Percentiles rank a stretch among this genome's conserved stretches.
Conservation (phyloP, 2,113 vertebrate species). For the Semnornis frantzii region DNA sequence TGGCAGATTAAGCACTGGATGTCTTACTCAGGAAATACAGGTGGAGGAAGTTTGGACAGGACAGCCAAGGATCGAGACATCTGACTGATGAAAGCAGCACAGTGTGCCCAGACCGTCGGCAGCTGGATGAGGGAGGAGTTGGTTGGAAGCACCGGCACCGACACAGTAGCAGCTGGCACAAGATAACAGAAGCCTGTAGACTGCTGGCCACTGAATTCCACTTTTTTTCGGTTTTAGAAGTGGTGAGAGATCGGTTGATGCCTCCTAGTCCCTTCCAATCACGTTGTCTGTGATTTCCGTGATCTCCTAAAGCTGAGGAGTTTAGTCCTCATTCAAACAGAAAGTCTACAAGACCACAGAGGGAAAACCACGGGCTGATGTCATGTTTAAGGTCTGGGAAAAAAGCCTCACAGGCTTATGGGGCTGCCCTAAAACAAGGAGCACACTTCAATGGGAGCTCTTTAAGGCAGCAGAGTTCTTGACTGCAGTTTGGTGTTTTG, state of each 20-base stretch:
- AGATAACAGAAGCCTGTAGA: background rate
- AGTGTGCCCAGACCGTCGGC: background rate
- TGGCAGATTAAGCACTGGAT: background rate
- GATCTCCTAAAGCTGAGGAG: background rate
- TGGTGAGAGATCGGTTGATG: background rate
- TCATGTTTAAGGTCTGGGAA: background rate
- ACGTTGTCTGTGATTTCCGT: background rate
- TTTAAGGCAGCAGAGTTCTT: background rate
- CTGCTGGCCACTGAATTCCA: background rate
- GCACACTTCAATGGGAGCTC: background rate
- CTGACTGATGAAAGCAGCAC: accelerated
- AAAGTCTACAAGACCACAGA: background rate
- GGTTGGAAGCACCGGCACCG: background rate
- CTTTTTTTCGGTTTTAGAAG: background rate
- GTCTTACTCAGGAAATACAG: background rate
- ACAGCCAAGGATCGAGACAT: background rate
- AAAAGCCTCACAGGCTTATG: background rate
- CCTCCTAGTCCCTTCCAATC: background rate
- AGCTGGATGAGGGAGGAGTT: background rate
- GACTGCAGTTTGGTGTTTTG: background rate
- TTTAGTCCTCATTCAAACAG: background rate
- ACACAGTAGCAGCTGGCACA: background rate
- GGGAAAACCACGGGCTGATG: background rate
- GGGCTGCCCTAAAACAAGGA: background rate
- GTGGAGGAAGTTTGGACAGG: background rate